A percentile compares a stretch with the other conserved stretches of the same genome.
Evolutionary conservation across 2,797 vertebrate genomes (phyloP).

Genomic region (Somateria mollissima): DNA sequence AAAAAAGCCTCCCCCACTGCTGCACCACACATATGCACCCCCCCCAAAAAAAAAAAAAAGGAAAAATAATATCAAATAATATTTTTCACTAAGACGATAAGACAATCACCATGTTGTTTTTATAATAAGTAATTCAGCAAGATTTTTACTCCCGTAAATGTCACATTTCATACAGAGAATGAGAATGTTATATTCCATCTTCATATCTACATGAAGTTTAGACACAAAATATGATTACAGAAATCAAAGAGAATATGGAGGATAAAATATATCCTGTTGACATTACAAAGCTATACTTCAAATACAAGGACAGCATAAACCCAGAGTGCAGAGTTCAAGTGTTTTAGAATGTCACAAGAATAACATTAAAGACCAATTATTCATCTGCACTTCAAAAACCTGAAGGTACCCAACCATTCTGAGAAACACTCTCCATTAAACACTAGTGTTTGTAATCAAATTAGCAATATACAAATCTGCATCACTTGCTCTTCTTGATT

Average conservation of each 20-base stretch:
- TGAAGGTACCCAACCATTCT: background rate
- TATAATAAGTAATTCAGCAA: background rate
- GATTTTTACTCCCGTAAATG: background rate
- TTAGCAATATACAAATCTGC: background rate
- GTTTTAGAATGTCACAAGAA: background rate
- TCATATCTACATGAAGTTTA: background rate
- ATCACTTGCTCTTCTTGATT: slow-evolving; percentile 14
- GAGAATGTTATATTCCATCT: background rate
- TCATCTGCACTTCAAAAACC: background rate
- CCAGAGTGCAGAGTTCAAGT: slow-evolving; percentile 39
- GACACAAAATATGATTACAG: background rate
- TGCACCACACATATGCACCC: rapidly evolving
- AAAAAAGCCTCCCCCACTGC: rapidly evolving
- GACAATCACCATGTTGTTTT: background rate
- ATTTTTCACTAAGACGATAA: background rate
- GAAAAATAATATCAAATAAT: background rate
- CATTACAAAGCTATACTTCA: background rate
- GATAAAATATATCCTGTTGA: background rate
- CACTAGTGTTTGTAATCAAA: slow-evolving; percentile 23
- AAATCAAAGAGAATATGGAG: background rate
- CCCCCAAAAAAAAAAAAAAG: background rate
- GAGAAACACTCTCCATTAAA: background rate
- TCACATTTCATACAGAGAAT: background rate
- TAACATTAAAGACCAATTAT: background rate
- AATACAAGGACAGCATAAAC: background rate